Evolutionary conservation across 2,113 vertebrate species (phyloP).

Genomic region (Manacus vitellinus): DNA sequence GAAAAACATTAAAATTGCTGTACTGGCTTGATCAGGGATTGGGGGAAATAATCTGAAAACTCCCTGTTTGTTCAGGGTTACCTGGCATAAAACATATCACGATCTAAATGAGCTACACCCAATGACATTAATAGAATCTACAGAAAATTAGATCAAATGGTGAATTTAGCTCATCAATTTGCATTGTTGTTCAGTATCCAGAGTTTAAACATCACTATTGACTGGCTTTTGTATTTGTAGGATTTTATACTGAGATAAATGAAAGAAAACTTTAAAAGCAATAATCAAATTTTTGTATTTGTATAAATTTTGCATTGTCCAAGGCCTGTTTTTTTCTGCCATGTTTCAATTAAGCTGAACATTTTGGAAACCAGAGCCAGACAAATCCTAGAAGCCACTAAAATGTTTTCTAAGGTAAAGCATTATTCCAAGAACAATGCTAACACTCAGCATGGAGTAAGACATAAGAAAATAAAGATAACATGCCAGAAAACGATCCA

Average conservation of each 20-base stretch:
- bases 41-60: not conserved
- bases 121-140: not conserved
- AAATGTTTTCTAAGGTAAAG: constrained; percentile 28
- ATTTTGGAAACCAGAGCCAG: constrained; percentile 58
- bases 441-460: constrained; percentile 30
- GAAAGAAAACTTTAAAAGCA: constrained; percentile 1
- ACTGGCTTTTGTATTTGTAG: not conserved
- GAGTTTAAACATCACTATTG: not conserved
- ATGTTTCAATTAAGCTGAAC: constrained; percentile 35
- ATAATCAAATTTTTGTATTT: constrained; percentile 19
- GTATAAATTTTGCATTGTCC: not conserved
- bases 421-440: constrained; percentile 46
- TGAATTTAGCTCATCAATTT: not conserved
- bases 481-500: constrained; percentile 56
- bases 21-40: not conserved
- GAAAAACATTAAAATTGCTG: not conserved
- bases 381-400: constrained; percentile 42
- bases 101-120: not conserved
- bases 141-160: not conserved
- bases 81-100: not conserved
- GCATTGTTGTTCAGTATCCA: not conserved
- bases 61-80: not conserved
- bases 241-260: not conserved
- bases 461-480: constrained; percentile 51
- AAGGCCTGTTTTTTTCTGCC: not conserved